Conservation (phyloP, 2,797 vertebrate species). For the Bradypodion pumilum region DNA sequence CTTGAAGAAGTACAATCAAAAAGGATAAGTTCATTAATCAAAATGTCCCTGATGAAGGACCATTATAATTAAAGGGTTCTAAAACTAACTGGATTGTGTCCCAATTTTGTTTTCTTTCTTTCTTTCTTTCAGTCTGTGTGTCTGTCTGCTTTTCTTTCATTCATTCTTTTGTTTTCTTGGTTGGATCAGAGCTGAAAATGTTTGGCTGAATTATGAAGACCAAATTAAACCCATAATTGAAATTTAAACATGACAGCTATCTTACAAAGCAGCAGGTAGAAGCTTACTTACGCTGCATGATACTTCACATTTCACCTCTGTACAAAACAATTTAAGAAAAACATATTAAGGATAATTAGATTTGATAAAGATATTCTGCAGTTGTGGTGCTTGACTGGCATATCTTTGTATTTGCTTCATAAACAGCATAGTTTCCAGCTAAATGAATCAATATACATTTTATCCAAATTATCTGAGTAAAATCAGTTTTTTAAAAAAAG, state of each 20-base stretch:
- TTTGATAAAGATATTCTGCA: constrained; percentile 41
- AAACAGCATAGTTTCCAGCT: constrained; percentile 5
- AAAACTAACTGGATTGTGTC: neutral
- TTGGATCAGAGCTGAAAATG: constrained; percentile 3
- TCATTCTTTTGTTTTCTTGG: neutral
- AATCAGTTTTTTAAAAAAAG: neutral
- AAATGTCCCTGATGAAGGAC: neutral
- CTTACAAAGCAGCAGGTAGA: constrained; percentile 44
- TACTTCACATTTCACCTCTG: constrained; percentile 29
- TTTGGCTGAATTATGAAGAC: constrained; percentile 39
- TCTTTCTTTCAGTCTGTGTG: too few species aligned
- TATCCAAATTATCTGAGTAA: constrained; percentile 14
- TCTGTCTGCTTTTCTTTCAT: neutral
- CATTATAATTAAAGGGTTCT: neutral
- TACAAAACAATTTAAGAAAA: constrained; percentile 35
- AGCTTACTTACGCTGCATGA: constrained; percentile 20
- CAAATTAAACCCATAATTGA: constrained; percentile 1
- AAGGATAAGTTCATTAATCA: neutral
- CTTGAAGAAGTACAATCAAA: neutral
- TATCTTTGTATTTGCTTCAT: constrained; percentile 25
- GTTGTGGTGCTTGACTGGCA: neutral
- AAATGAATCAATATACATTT: constrained; percentile 30
- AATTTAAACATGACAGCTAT: constrained; percentile 24
- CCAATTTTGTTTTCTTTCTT: too few species aligned
- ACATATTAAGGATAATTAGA: constrained; percentile 1